Evolutionary conservation across 2,888 invertebrate genomes (phyloP).

Genomic region (Mesorhabditis sp.): DNA sequence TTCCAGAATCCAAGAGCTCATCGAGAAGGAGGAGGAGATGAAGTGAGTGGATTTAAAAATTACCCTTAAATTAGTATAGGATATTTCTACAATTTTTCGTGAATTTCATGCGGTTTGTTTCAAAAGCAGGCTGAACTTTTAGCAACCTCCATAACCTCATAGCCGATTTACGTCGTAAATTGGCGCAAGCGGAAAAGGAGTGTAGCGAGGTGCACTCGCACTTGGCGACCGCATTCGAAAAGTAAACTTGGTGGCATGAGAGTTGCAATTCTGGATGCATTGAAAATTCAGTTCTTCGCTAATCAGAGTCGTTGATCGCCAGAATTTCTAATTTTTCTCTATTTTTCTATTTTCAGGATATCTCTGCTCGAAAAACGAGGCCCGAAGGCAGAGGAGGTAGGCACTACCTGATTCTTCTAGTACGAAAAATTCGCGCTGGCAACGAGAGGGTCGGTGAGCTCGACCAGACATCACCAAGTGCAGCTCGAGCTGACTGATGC

Average conservation of each 20-base stretch:
- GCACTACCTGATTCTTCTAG: not conserved
- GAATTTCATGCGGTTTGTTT: too few species aligned
- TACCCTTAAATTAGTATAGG: not conserved
- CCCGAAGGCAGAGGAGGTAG: slow-evolving; percentile 3
- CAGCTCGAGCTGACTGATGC: slow-evolving; percentile 28
- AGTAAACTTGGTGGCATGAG: not conserved
- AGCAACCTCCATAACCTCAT: slow-evolving; percentile 37
- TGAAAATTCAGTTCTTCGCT: too few species aligned
- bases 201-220: slow-evolving; percentile 21
- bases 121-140: not conserved
- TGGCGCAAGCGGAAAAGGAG: slow-evolving; percentile 18
- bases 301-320: too few species aligned
- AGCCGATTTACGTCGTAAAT: slow-evolving; percentile 28
- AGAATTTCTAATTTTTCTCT: not conserved
- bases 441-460: slow-evolving; percentile 30
- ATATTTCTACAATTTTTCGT: too few species aligned
- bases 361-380: not conserved
- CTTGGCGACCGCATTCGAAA: slow-evolving; percentile 11
- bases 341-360: not conserved
- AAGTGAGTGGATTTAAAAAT: slow-evolving; percentile 18
- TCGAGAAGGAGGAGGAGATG: slow-evolving; percentile 34
- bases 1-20: slow-evolving; percentile 15
- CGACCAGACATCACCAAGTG: slow-evolving; percentile 28
- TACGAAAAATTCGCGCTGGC: slow-evolving; percentile 9
- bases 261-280: not conserved